Evolutionary conservation across 2,113 vertebrate genomes (phyloP).

Genomic region (Rhegmatorhina hoffmannsi): DNA sequence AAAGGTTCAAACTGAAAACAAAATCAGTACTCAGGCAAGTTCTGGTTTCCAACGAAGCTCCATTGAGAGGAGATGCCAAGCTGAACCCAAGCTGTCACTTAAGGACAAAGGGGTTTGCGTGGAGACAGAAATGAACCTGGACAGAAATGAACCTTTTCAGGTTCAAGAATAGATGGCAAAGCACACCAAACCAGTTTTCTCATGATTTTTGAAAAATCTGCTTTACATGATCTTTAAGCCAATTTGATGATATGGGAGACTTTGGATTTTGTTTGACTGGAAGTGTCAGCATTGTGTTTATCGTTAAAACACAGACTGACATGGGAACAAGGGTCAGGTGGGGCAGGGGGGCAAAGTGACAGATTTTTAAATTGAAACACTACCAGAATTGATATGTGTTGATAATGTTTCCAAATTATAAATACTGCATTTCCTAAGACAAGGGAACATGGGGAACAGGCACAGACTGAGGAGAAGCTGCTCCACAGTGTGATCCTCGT

Average conservation of each 20-base stretch:
- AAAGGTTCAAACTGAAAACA: not conserved
- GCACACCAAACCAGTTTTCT: not conserved
- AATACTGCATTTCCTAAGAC: not conserved
- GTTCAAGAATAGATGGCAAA: not conserved
- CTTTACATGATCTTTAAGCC: not conserved
- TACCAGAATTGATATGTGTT: not conserved
- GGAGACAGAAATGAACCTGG: not conserved
- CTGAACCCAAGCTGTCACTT: not conserved
- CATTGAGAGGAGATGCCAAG: not conserved
- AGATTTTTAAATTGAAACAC: not conserved
- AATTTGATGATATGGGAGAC: not conserved
- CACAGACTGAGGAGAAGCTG: not conserved
- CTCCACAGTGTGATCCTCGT: not conserved
- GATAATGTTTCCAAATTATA: not conserved
- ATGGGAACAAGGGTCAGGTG: not conserved
- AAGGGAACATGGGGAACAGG: not conserved
- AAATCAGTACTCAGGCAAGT: not conserved
- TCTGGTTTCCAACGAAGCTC: not conserved
- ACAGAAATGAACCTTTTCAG: not conserved
- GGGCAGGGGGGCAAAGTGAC: not conserved
- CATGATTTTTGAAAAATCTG: not conserved
- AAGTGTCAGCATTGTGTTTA: not conserved
- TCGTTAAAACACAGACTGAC: not conserved
- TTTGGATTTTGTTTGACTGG: not conserved
- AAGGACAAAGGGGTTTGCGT: not conserved